Evolutionary conservation across 2,797 vertebrate genomes (phyloP), one percentile per base, ranked within the genome.

Genomic region (Syngnathus acus): DNA sequence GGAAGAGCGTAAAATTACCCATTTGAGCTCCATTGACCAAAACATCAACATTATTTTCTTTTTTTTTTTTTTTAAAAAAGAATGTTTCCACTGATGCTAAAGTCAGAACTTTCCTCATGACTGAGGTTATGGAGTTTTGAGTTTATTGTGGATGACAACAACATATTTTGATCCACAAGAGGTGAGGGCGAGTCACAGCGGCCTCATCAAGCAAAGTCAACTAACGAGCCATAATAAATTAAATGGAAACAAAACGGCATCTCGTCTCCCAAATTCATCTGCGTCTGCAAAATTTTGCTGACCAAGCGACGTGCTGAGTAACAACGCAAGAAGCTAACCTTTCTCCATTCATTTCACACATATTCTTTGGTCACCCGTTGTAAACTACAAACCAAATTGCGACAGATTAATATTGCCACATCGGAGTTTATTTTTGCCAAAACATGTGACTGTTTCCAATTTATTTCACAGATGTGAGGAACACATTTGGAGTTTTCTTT

Each of bases 1-100:
- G 78, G 5, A 47, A 75, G 74, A 86, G 71, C 67, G 75, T 47
- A 70, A 76, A 16, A 32, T 14, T 32, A 14, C 16, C 10, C 13
- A 17, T 57, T 23, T 43, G 39, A 23, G 16, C 5, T n/a, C 14
- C 9, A 19, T 21, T 42, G n/a, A 62, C 5, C 6, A 40, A 23
- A 43, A 43, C 40, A 38, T 23, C 32, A 14, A 37, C 21, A 32
- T 32, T 32, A 3, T 3, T 32, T 32, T 32, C 3, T 32, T 9
- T n/a, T 51, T 51, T 21, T 26, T 21, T 38, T 21, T 32, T 32
- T 21, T 37, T 5, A 2, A 42, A 42, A 39, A 37, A 6, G 26
- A 32, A 32, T 19, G 58, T 17, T 23, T 54, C 3, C 21, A 54
- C 4, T 54, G 45, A 48, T 16, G 45, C 16, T 17, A 9, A 50